Evolutionary conservation across 2,888 invertebrate species (phyloP).

Genomic region (Anodontia alba): DNA sequence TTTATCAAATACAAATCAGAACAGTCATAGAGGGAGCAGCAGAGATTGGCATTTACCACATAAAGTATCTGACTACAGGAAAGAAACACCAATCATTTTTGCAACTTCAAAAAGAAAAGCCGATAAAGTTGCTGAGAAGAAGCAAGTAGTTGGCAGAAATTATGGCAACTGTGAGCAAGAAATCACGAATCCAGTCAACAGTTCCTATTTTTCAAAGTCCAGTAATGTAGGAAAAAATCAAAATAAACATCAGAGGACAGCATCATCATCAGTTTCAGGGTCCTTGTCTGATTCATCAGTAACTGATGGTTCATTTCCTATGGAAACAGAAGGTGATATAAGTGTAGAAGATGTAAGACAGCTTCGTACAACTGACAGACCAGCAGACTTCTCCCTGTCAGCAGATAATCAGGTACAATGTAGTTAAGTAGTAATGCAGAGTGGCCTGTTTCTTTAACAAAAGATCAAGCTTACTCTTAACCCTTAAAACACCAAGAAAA

Average conservation of each 20-base stretch:
- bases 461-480: too few species aligned
- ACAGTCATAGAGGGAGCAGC: neutral
- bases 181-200: neutral
- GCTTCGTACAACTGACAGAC: conserved; percentile 13
- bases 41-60: neutral
- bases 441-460: too few species aligned
- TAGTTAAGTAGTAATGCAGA: too few species aligned
- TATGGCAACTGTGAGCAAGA: neutral
- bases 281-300: neutral
- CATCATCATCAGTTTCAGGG: neutral
- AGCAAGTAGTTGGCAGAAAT: neutral
- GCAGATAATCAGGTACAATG: conserved; percentile 10
- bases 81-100: conserved; percentile 52
- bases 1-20: neutral
- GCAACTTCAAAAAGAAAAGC: conserved; percentile 42
- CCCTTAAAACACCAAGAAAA: too few species aligned
- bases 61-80: conserved; percentile 27
- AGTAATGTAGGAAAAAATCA: neutral
- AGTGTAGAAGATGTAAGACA: conserved; percentile 19
- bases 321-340: conserved; percentile 19
- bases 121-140: neutral
- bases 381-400: conserved; percentile 10
- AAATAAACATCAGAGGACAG: neutral
- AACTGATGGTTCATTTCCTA: neutral
- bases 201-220: neutral